These are phyloP conservation scores for Hemitrygon akajei DNA, from an alignment of 2,797 vertebrate species.

Conservation along the genomic window DNA sequence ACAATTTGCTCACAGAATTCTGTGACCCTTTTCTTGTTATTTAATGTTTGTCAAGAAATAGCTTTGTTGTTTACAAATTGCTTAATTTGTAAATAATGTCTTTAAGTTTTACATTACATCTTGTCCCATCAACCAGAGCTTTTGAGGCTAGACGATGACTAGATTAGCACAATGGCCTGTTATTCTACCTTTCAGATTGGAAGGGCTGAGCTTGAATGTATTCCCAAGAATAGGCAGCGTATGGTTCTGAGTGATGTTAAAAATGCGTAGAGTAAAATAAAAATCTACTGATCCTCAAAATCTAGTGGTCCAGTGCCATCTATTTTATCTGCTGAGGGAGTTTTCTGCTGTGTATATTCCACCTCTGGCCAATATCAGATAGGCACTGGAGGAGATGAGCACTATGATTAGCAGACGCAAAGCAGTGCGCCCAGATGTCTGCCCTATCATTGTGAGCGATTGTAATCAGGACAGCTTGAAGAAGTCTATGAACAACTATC, in stretches of 20 bases:
- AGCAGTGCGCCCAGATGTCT: too few species aligned
- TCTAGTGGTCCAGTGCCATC: too few species aligned
- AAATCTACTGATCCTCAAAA: background rate
- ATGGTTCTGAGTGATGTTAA: background rate
- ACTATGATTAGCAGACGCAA: too few species aligned
- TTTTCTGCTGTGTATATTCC: too few species aligned
- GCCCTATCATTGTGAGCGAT: too few species aligned
- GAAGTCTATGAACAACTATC: too few species aligned
- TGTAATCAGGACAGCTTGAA: too few species aligned
- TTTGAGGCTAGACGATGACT: slow-evolving; percentile 31
- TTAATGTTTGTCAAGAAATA: slow-evolving; percentile 30
- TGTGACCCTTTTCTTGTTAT: slow-evolving; percentile 31
- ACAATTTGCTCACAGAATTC: slow-evolving; percentile 30
- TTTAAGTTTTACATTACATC: slow-evolving; percentile 31
- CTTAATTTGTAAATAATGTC: slow-evolving; percentile 35
- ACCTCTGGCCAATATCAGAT: too few species aligned
- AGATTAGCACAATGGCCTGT: slow-evolving; percentile 29
- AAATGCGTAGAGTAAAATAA: background rate
- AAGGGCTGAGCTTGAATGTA: slow-evolving; percentile 1
- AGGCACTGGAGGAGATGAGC: too few species aligned
- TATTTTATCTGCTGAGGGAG: too few species aligned
- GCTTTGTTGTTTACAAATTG: slow-evolving; percentile 34
- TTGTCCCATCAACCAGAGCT: slow-evolving; percentile 27
- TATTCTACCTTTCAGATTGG: slow-evolving; percentile 9
- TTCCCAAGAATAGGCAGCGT: background rate